Base-by-base conservation (phyloP, 2,888 invertebrate genomes). In the Perithous albicinctus region DNA sequence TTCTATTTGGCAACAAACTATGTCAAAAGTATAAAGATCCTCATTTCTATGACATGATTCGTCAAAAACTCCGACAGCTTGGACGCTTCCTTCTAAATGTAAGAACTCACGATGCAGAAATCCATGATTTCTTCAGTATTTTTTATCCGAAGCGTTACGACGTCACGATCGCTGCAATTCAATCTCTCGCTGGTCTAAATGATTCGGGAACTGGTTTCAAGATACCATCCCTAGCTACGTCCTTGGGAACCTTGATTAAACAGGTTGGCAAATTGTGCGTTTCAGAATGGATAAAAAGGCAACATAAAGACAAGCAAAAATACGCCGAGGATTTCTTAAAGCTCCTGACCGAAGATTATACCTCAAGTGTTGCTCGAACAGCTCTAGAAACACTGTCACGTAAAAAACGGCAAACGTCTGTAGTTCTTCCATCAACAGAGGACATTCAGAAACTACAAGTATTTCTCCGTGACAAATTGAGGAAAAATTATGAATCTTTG, bases 1-100 rank as follows among this genome's bases (percentile, higher is more conserved):
- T n/a, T n/a, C n/a, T n/a, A n/a, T n/a, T 76, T 54, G 85, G 76
- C 1, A 85, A 84, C 26, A 74, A 82, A 18, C 32, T 82, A n/a
- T 85, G 83, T 41, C 46, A 43, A 32, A 80, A 80, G 46, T 83
- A 82, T 29, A 73, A 54, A 15, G 74, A 78, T 32, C 79, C 74
- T 1, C 74, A 81, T 18, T 75, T 79, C 38, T 77, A 70, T 10
- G 75, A 80, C 10, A 83, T 84, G 81, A 81, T 84, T 7, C 56
- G 84, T 20, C 61, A 72, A 18, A 72, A 76, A 48, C 38, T 84
- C 46, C 67, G 81, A 32, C 69, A 73, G 18, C 56, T 84, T 6
- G 81, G 82, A 7, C 79, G 85, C 0, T 81, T 81, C 35, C 35
- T 85, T 10, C 12, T 70, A 1, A 48, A 76, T 54, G n/a, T 80